Percentiles rank a stretch among this genome's conserved stretches.
phyloP scores from a whole-genome alignment of 2,113 vertebrate species.

The Strix aluco region DNA sequence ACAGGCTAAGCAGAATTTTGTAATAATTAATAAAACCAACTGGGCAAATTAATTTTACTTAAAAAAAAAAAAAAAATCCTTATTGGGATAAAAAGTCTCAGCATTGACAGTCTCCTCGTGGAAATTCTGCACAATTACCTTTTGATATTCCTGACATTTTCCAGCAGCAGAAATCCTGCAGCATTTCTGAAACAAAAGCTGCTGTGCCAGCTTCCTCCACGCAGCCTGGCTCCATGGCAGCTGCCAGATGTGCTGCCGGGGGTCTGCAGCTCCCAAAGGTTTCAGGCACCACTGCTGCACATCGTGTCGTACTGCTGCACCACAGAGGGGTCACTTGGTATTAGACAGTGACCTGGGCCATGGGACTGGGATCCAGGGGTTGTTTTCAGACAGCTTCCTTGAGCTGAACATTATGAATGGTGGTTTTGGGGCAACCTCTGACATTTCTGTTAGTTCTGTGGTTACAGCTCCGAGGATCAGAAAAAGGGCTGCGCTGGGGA shows the following conservation, averaged over 20 bases:
- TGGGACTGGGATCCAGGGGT: background rate
- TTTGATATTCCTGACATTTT: background rate
- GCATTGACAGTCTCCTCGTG: background rate
- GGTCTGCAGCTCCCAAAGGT: background rate
- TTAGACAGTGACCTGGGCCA: background rate
- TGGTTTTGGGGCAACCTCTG: background rate
- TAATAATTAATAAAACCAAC: background rate
- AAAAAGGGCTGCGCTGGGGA: background rate
- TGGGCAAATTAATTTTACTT: background rate
- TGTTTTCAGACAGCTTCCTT: background rate
- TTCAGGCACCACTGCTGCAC: background rate
- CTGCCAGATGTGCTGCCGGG: background rate
- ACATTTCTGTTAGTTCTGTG: background rate
- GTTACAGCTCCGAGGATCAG: background rate
- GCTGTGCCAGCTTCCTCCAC: background rate
- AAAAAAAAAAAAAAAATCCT: background rate
- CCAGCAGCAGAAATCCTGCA: background rate
- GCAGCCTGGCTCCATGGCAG: background rate
- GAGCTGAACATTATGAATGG: background rate
- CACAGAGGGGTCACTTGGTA: too few species aligned
- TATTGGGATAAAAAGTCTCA: background rate
- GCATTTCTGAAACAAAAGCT: background rate
- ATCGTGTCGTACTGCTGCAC: background rate
- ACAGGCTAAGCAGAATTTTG: background rate
- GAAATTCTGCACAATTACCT: background rate